A percentile compares a stretch with the other conserved stretches of the same genome.
These are phyloP conservation scores for Oryzias javanicus DNA, from an alignment of 2,113 vertebrate genomes.

Conservation along the genomic window DNA sequence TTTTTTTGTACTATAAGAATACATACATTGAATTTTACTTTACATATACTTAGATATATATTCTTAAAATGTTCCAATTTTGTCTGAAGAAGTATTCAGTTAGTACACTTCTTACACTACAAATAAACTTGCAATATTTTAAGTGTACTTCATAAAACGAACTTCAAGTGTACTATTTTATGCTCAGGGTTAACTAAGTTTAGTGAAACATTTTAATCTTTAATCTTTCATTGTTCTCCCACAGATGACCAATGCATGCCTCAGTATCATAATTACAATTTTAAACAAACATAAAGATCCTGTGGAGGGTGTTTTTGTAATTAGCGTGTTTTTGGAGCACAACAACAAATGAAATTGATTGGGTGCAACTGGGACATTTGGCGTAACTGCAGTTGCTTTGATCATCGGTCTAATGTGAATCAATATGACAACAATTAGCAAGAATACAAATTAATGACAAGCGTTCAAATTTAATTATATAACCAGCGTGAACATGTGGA, in stretches of 20 bases:
- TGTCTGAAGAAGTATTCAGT: too few relatives aligned
- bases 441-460: conserved; percentile 69
- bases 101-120: too few relatives aligned
- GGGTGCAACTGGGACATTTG: conserved; percentile 46
- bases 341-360: conserved; percentile 50
- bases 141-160: too few relatives aligned
- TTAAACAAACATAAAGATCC: conserved; percentile 24
- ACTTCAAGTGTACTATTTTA: too few relatives aligned
- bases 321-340: conserved; percentile 39
- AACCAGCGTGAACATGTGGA: conserved; percentile 65
- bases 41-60: too few relatives aligned
- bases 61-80: too few relatives aligned
- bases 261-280: conserved; percentile 22
- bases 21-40: too few relatives aligned
- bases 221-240: background rate
- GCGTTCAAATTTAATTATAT: conserved; percentile 69
- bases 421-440: conserved; percentile 71
- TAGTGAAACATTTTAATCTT: too few relatives aligned
- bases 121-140: too few relatives aligned
- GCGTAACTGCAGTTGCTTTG: conserved; percentile 59
- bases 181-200: too few relatives aligned
- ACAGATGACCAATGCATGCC: background rate
- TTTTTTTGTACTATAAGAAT: too few relatives aligned
- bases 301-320: conserved; percentile 30
- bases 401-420: conserved; percentile 65